Conservation (phyloP, 2,797 vertebrate genomes). For the Ciconia nigra region DNA sequence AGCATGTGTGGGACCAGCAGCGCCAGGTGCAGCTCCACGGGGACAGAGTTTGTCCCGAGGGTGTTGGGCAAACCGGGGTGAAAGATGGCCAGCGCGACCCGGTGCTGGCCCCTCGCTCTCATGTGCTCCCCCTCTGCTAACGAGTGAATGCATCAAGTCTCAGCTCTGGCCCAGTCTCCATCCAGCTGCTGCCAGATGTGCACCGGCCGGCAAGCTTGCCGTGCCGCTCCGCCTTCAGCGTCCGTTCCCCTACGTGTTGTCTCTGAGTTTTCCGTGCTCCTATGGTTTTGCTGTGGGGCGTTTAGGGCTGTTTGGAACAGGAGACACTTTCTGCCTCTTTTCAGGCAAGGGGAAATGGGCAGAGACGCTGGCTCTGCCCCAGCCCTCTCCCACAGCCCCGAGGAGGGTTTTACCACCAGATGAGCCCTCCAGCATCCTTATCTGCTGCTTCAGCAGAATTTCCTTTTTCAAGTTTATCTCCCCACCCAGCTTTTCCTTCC, state of each 20-base stretch:
- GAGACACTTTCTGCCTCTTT: neutral
- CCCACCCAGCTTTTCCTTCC: accelerated
- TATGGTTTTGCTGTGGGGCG: accelerated
- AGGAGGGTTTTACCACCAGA: accelerated
- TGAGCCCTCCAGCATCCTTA: neutral
- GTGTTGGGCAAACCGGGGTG: neutral
- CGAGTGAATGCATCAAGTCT: neutral
- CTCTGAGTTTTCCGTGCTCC: neutral
- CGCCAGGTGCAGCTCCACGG: accelerated
- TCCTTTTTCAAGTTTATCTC: neutral
- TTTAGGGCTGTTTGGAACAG: neutral
- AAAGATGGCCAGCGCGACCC: accelerated
- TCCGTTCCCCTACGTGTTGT: accelerated
- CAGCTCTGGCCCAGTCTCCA: accelerated
- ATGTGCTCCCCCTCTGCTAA: accelerated
- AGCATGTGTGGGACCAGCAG: accelerated
- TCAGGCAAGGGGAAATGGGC: too few species aligned
- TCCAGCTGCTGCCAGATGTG: neutral
- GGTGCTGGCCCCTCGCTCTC: accelerated
- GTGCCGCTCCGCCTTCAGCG: accelerated
- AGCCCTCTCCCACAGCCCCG: accelerated
- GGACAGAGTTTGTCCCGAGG: neutral
- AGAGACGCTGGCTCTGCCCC: accelerated
- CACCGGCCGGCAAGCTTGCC: accelerated
- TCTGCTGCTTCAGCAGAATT: neutral